A percentile compares a stretch with the other conserved stretches of the same genome.
Conservation (phyloP, 2,797 vertebrate genomes). For the Melanotaenia boesemani region DNA sequence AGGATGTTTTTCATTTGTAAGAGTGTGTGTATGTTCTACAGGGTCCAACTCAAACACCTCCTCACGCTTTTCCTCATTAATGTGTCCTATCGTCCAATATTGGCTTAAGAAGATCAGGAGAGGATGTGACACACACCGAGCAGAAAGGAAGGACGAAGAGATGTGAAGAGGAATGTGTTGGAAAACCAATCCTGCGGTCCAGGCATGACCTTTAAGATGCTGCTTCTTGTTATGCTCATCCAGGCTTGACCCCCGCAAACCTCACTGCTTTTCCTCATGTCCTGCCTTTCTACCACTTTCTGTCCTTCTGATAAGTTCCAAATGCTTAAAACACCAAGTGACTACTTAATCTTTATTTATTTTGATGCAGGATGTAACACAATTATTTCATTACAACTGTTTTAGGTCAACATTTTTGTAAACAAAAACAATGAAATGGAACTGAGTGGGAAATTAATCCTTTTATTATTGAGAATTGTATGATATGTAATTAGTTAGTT, state of each 20-base stretch:
- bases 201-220: conserved; percentile 55
- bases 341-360: not conserved
- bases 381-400: not conserved
- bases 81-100: conserved; percentile 21
- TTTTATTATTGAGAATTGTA: not conserved
- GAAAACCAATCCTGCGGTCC: conserved; percentile 60
- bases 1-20: not conserved
- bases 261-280: not conserved
- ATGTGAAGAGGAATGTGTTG: conserved; percentile 28
- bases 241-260: conserved; percentile 32
- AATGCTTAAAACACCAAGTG: not conserved
- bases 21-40: not conserved
- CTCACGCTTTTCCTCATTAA: not conserved
- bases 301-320: not conserved
- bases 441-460: not conserved
- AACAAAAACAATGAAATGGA: not conserved
- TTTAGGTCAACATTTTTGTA: not conserved
- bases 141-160: conserved; percentile 25
- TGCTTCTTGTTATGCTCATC: conserved; percentile 51
- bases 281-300: not conserved
- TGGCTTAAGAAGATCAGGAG: conserved; percentile 42
- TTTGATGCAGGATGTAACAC: not conserved
- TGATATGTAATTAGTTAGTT: not conserved
- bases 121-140: conserved; percentile 31
- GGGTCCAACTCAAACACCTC: conserved; percentile 3